Base-by-base conservation (phyloP, 2,888 invertebrate genomes). In the Amaurobius ferox region DNA sequence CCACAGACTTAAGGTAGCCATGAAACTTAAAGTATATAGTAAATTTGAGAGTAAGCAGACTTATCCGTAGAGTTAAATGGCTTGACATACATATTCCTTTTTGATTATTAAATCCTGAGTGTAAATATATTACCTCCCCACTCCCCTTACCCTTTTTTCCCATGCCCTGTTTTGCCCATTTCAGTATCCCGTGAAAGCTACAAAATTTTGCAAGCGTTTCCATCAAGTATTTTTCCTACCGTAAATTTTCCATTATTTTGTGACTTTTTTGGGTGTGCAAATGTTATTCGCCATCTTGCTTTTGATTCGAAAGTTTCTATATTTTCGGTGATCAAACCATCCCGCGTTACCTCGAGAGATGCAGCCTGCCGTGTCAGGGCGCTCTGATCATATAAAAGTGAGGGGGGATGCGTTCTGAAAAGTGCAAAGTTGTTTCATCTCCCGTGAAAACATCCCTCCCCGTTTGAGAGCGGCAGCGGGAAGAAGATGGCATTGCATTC, bases 401-500 rank as follows among this genome's bases (percentile, higher is more conserved):
- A 23, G 23, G 23, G 55, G 55, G 55, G 23, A 55, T 55, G 66
- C 66, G 23, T 66, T 66, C 35, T 66, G 13, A 66, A 66, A 66
- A 66, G 32, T 66, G 76, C 40, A 72, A 72, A 55, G 71, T 62
- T 66, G 79, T 79, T 79, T 64, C 79, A 40, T 28, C 68, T 68
- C 61, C 55, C 68, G 73, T 80, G 80, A 73, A 80, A 80, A 80
- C 73, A 74, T 80, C 80, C 80, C 61, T 68, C 67, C 68, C 32
- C 68, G 44, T 74, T 72, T 35, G 67, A 32, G 13, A 67, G 70
- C 62, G 62, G 64, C 66, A 40, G 32, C 35, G 48, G 32, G 35
- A 40, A 23, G 35, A 80, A 80, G 73, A 74, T 79, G 73, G 66
- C 79, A 70, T 73, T 67, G 86, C 86, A 86, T 86, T 86, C 86